A percentile compares a stretch with the other conserved stretches of the same genome.
Evolutionary conservation across 2,113 vertebrate species (phyloP).

Genomic region (Rana temporaria): DNA sequence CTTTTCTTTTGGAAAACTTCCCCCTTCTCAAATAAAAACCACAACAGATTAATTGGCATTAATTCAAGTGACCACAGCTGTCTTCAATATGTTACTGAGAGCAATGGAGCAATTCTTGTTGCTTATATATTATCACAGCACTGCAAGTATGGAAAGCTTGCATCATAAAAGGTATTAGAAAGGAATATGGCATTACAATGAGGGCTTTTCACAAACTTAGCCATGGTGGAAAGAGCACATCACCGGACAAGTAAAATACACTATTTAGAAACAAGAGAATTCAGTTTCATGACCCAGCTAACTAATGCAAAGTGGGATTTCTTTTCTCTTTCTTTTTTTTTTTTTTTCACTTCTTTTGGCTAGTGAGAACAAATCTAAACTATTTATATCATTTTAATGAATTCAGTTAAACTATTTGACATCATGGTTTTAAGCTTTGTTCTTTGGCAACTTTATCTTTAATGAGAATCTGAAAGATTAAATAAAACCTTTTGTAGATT

Average conservation of each 20-base stretch:
- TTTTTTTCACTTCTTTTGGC: constrained; percentile 49
- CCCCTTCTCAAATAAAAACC: constrained; percentile 50
- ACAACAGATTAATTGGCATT: constrained; percentile 63
- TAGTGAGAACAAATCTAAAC: constrained; percentile 1
- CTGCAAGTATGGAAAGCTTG: constrained; percentile 56
- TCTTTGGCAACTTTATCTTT: not conserved
- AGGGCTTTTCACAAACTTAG: constrained; percentile 58
- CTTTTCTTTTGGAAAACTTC: constrained; percentile 47
- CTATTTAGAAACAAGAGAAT: constrained; percentile 64
- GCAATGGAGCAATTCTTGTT: constrained; percentile 28
- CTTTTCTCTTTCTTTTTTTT: constrained; percentile 61
- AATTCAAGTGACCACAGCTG: constrained; percentile 65
- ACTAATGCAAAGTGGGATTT: constrained; percentile 39
- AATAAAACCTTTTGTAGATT: too few species aligned
- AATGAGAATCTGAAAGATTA: too few species aligned
- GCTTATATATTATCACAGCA: constrained; percentile 49
- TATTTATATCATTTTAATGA: not conserved
- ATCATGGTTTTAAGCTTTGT: not conserved
- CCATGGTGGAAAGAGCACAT: constrained; percentile 59
- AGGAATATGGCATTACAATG: constrained; percentile 59
- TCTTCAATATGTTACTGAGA: constrained; percentile 64
- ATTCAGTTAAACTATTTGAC: not conserved
- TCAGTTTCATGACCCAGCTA: constrained; percentile 56
- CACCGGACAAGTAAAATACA: constrained; percentile 60
- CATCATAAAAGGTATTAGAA: constrained; percentile 62